Evolutionary conservation across 2,797 vertebrate species (phyloP).

Genomic region (Poeciliopsis presidionis): DNA sequence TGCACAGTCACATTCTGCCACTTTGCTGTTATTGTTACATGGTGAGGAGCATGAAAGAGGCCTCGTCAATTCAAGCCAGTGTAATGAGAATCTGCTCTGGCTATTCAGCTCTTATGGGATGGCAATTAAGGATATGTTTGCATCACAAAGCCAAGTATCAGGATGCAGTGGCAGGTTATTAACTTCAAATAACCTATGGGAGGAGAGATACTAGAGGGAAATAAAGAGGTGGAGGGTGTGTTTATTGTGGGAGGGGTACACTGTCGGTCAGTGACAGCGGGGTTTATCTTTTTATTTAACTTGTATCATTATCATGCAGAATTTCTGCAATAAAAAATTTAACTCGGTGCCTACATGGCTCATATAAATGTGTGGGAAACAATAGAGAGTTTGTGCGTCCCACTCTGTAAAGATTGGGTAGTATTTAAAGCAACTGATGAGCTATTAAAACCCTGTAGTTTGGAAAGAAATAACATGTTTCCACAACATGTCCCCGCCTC

Average conservation of each 20-base stretch:
- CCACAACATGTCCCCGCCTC: conserved; percentile 52
- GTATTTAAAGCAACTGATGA: conserved; percentile 45
- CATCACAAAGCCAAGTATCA: conserved; percentile 81
- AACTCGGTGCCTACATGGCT: conserved; percentile 4
- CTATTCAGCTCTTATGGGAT: conserved; percentile 76
- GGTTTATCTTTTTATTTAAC: conserved; percentile 21
- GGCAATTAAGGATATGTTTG: conserved; percentile 79
- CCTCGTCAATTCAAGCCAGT: conserved; percentile 66
- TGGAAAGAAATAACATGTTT: conserved; percentile 73
- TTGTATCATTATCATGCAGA: conserved; percentile 6
- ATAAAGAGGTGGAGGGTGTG: conserved; percentile 53
- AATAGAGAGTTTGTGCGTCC: conserved; percentile 8
- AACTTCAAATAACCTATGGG: conserved; percentile 76
- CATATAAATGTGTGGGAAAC: conserved; percentile 18
- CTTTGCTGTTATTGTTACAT: conserved; percentile 65
- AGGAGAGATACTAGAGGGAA: conserved; percentile 57
- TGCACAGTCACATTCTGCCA: conserved; percentile 52
- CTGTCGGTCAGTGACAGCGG: conserved; percentile 26
- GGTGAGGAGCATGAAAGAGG: conserved; percentile 63
- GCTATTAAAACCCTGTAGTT: conserved; percentile 65
- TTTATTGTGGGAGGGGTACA: conserved; percentile 19
- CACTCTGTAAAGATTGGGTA: conserved; percentile 24
- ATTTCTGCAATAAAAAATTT: conserved; percentile 10
- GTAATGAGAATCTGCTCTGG: conserved; percentile 73
- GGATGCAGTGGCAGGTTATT: conserved; percentile 77